Conservation (phyloP, 2,888 invertebrate genomes). For the Tenthredo scrophulariae region DNA sequence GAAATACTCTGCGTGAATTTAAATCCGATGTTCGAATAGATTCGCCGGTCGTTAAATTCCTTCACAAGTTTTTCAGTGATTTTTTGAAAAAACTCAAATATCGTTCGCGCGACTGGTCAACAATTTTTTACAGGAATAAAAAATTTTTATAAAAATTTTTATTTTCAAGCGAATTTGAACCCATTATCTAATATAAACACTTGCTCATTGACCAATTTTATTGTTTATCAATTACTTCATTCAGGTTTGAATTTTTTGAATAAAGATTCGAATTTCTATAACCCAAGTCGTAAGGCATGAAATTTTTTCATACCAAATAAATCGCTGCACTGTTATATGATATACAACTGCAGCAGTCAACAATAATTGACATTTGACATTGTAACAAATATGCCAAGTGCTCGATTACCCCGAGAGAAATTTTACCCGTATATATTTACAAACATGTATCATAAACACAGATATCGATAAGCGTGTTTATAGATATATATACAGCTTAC, state of each 20-base stretch:
- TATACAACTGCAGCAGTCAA: background rate
- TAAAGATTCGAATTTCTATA: too few relatives aligned
- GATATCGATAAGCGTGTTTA: background rate
- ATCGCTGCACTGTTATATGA: background rate
- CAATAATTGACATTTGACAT: slow-evolving; percentile 8
- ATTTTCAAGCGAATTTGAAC: too few relatives aligned
- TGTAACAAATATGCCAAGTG: background rate
- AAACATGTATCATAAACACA: background rate
- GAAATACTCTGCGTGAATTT: background rate
- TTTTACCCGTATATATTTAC: background rate
- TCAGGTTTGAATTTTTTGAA: too few relatives aligned
- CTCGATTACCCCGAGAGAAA: background rate
- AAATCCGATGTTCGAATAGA: background rate
- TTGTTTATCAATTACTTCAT: too few relatives aligned
- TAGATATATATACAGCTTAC: background rate
- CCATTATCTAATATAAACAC: too few relatives aligned
- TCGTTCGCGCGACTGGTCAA: background rate
- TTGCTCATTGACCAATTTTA: too few relatives aligned
- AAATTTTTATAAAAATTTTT: background rate
- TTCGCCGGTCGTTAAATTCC: background rate
- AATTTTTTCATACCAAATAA: background rate
- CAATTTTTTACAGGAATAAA: background rate
- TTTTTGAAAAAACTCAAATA: background rate
- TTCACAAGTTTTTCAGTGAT: too few relatives aligned
- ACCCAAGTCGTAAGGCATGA: background rate